Evolutionary conservation across 1,140 invertebrate genomes (phyloP).

Genomic region (Caerostris darwini): DNA sequence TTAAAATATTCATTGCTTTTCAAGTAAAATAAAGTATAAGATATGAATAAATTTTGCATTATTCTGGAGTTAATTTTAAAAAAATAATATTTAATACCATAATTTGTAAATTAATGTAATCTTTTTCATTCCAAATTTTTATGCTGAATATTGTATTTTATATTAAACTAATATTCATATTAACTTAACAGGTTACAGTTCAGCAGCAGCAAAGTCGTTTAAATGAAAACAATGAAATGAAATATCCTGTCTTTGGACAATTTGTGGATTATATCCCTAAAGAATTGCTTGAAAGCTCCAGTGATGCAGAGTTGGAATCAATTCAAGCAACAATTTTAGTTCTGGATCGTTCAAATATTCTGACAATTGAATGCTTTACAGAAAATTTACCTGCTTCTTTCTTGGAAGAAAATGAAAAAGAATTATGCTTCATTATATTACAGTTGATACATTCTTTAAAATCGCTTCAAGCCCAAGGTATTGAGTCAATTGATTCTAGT

Average conservation of each 20-base stretch:
- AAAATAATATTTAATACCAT: no score
- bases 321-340: constrained; percentile 67
- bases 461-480: constrained; percentile 90
- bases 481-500: constrained; percentile 88
- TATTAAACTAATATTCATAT: background rate
- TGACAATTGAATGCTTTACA: constrained; percentile 62
- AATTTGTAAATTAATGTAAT: background rate
- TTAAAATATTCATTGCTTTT: no score
- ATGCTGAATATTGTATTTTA: background rate
- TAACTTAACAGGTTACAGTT: constrained; percentile 48
- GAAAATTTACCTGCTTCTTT: constrained; percentile 43
- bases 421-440: constrained; percentile 87
- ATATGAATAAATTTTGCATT: no score
- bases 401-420: constrained; percentile 70
- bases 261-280: constrained; percentile 65
- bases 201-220: constrained; percentile 61
- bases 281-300: constrained; percentile 19
- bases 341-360: constrained; percentile 60
- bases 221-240: constrained; percentile 40
- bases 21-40: no score
- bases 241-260: constrained; percentile 74
- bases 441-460: constrained; percentile 91
- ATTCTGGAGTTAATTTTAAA: no score
- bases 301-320: constrained; percentile 60
- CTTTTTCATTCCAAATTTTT: background rate